A percentile compares a stretch with the other conserved stretches of the same genome.
Evolutionary conservation across 2,113 vertebrate species (phyloP).

Genomic region (Cacatua alba): DNA sequence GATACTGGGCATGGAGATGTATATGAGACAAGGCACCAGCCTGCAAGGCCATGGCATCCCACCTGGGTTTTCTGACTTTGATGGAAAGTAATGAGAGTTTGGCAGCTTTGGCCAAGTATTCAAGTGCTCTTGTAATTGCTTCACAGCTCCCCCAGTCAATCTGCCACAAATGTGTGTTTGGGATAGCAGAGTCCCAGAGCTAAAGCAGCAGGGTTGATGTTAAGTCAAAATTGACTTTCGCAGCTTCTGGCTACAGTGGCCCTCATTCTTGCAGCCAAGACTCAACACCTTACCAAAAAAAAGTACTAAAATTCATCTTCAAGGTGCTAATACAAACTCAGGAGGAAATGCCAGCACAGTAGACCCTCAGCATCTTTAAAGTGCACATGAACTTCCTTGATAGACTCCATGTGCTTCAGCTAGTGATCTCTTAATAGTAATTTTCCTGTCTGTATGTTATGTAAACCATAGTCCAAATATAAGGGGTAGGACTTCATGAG

Average conservation of each 20-base stretch:
- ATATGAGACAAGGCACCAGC: neutral
- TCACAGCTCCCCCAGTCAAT: slow-evolving; percentile 48
- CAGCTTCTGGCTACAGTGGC: slow-evolving; percentile 64
- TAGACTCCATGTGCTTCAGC: neutral
- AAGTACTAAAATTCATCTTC: slow-evolving; percentile 59
- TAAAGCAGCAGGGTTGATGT: slow-evolving; percentile 58
- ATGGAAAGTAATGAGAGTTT: slow-evolving; percentile 39
- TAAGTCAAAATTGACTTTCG: slow-evolving; percentile 71
- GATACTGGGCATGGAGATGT: neutral
- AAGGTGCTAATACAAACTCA: slow-evolving; percentile 71
- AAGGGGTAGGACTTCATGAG: neutral
- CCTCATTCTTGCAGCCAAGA: slow-evolving; percentile 20
- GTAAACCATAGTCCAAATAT: slow-evolving; percentile 32
- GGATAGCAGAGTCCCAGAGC: slow-evolving; percentile 52
- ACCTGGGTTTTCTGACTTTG: slow-evolving; percentile 35
- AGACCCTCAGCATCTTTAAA: slow-evolving; percentile 56
- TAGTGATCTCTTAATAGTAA: slow-evolving; percentile 28
- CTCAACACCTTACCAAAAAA: slow-evolving; percentile 44
- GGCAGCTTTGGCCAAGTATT: slow-evolving; percentile 37
- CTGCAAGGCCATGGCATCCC: slow-evolving; percentile 16
- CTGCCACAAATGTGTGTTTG: slow-evolving; percentile 58
- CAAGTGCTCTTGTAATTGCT: slow-evolving; percentile 63
- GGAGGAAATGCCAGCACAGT: slow-evolving; percentile 70
- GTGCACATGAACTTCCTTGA: neutral
- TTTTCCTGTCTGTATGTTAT: slow-evolving; percentile 37